These are phyloP conservation scores for Sesamia inferens DNA, from an alignment of 2,888 invertebrate species.

Conservation along the genomic window DNA sequence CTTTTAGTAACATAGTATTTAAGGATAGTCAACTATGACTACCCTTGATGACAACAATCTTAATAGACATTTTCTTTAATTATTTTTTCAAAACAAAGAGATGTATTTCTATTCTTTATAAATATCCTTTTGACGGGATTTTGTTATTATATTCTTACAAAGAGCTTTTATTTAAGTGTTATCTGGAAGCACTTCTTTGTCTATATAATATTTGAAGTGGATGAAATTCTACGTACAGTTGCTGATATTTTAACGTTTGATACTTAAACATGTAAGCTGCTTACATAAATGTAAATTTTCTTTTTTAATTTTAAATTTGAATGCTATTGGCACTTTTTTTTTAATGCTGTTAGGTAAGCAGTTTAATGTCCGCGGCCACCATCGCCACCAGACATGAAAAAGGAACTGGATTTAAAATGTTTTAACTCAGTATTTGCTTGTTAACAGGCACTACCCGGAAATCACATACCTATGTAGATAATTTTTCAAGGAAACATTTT, in stretches of 20 bases:
- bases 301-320: no score
- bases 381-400: no score
- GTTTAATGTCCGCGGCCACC: no score
- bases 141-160: background rate
- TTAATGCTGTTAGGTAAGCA: no score
- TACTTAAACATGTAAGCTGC: background rate
- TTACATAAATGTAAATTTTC: no score
- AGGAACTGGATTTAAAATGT: no score
- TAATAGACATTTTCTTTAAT: background rate
- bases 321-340: no score
- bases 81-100: background rate
- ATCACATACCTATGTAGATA: background rate
- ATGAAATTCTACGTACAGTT: background rate
- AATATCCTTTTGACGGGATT: background rate
- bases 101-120: background rate
- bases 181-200: background rate
- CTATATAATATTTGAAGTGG: background rate
- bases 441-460: background rate
- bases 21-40: no score
- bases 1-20: no score
- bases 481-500: background rate
- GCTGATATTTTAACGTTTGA: no score
- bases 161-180: constrained; percentile 2
- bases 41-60: background rate
- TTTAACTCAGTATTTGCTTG: background rate